Base-by-base conservation (phyloP, 2,888 invertebrate genomes). In the Diogma glabrata region DNA sequence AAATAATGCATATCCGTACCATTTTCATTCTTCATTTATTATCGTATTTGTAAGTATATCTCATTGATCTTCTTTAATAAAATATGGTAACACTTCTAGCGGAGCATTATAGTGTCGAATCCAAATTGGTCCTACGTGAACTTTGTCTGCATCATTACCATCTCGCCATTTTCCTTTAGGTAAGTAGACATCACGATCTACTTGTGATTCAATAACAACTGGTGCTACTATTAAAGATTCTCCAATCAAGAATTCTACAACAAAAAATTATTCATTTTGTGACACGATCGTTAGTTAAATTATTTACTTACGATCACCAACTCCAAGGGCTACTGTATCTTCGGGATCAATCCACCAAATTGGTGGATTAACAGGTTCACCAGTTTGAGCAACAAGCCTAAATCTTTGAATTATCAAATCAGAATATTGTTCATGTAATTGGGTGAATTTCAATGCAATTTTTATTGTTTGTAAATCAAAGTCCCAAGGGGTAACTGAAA, bases 321-420 rank as follows among this genome's bases (percentile, higher is more conserved):
- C 67, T 48, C 66, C 65, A 16, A 67, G 65, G 1, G 83, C 76
- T 10, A 65, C 65, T 23, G 63, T 60, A 57, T 84, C 78, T 2
- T 64, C 67, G 1, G 84, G 82, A 52, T 77, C 81, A 3, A 79
- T 64, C 84, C 84, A 86, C 87, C 86, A 87, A 30, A 87, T 67
- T 1, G 87, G 86, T 45, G 82, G 71, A 67, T 84, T 83, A 49
- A 84, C 74, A 0, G 84, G 84, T 46, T 72, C 64, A 10, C 82
- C 82, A 20, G 69, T 66, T 0, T 55, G 51, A 1, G 74, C 71
- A 0, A 78, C 71, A 8, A 67, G 65, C 19, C 68, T 57, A 68
- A 78, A 77, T 1, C 77, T 76, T 10, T 68, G 64, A 1, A 75
- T 58, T 22, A 84, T 76, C 19, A 69, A 66, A 1, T 73, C 70